phyloP scores from a whole-genome alignment of 2,888 invertebrate genomes.

The Tenthredo amoena region DNA sequence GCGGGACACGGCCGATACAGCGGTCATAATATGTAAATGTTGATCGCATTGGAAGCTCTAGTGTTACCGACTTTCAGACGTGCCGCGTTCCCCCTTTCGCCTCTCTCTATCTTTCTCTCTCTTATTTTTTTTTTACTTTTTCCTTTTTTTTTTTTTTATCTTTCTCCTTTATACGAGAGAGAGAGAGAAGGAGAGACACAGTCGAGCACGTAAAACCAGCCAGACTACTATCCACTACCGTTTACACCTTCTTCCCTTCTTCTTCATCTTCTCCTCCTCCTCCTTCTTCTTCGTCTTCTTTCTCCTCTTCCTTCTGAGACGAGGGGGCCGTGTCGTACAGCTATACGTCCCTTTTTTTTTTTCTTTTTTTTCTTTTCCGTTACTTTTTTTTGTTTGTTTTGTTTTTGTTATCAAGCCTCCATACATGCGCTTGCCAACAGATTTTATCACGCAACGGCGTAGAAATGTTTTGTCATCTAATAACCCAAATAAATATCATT shows the following conservation, averaged over 20 bases:
- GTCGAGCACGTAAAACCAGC: slow-evolving; percentile 43
- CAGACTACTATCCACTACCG: slow-evolving; percentile 55
- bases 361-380: slow-evolving; percentile 48
- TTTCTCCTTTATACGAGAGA: slow-evolving; percentile 52
- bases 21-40: slow-evolving; percentile 73
- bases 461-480: slow-evolving; percentile 71
- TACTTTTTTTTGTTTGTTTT: background rate
- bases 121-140: slow-evolving; percentile 60
- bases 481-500: slow-evolving; percentile 59
- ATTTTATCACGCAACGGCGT: slow-evolving; percentile 63
- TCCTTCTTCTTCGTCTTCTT: background rate
- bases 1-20: slow-evolving; percentile 61
- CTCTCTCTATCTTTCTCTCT: slow-evolving; percentile 50
- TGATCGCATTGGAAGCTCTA: slow-evolving; percentile 70
- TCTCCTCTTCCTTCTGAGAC: background rate
- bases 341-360: slow-evolving; percentile 53
- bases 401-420: slow-evolving; percentile 59
- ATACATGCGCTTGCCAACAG: slow-evolving; percentile 56
- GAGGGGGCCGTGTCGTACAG: slow-evolving; percentile 35
- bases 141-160: slow-evolving; percentile 54
- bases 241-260: slow-evolving; percentile 52
- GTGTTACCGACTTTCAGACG: slow-evolving; percentile 65
- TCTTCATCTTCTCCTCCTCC: background rate
- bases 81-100: slow-evolving; percentile 34
- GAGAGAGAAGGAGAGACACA: slow-evolving; percentile 35